phyloP scores from a whole-genome alignment of 2,113 vertebrate species.

The Thermophis baileyi region DNA sequence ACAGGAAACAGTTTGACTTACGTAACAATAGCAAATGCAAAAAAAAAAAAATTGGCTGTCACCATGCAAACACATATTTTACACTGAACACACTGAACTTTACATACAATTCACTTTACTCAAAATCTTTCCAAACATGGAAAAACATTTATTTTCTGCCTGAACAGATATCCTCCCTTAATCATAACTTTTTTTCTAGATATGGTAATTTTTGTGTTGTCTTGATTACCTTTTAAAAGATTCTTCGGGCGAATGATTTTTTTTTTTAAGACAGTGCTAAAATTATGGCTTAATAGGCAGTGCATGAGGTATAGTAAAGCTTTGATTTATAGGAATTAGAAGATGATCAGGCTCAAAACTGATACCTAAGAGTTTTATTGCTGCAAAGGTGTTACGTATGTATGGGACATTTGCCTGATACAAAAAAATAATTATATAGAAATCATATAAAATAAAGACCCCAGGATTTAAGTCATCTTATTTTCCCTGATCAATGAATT shows the following conservation, averaged over 20 bases:
- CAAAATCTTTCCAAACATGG: slow-evolving; percentile 31
- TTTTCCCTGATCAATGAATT: neutral
- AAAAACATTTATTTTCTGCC: neutral
- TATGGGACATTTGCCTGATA: neutral
- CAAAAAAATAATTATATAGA: neutral
- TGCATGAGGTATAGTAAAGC: neutral
- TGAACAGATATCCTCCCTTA: neutral
- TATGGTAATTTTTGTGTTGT: neutral
- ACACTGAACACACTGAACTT: slow-evolving; percentile 7
- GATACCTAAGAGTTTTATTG: neutral
- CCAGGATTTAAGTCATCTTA: neutral
- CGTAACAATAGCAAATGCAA: neutral
- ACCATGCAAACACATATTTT: slow-evolving; percentile 51
- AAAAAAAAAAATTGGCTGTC: slow-evolving; percentile 25
- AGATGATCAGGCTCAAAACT: neutral
- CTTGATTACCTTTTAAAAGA: neutral
- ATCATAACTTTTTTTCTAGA: neutral
- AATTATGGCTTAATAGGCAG: neutral
- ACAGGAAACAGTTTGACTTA: neutral
- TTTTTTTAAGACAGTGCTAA: neutral
- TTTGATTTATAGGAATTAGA: neutral
- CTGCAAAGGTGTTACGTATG: neutral
- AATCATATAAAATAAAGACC: neutral
- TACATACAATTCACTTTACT: neutral
- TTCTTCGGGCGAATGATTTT: neutral